Conservation (phyloP, 2,888 invertebrate genomes). For the Alsophila aescularia region DNA sequence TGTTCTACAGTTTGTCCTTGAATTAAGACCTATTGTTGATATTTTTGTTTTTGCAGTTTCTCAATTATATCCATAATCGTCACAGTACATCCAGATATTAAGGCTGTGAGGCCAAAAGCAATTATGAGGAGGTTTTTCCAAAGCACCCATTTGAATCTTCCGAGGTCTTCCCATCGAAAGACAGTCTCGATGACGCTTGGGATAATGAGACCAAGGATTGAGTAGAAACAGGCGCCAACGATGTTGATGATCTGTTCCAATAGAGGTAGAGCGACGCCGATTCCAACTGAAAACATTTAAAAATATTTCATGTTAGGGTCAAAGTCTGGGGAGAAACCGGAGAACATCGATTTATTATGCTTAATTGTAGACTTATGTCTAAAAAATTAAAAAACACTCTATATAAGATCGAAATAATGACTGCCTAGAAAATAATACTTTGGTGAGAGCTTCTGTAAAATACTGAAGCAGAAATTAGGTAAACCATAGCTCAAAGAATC, state of each 20-base stretch:
- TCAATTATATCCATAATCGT: slow-evolving; percentile 70
- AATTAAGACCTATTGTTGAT: slow-evolving; percentile 3
- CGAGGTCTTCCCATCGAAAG: slow-evolving; percentile 88
- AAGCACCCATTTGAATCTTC: slow-evolving; percentile 87
- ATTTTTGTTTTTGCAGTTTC: slow-evolving; percentile 51
- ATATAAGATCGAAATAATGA: too few relatives aligned
- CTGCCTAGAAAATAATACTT: too few relatives aligned
- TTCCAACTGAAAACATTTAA: slow-evolving; percentile 61
- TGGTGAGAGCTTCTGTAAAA: too few relatives aligned
- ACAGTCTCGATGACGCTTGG: slow-evolving; percentile 90
- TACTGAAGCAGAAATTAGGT: too few relatives aligned
- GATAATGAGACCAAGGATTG: slow-evolving; percentile 89
- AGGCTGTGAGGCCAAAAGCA: slow-evolving; percentile 85
- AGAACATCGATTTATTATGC: too few relatives aligned
- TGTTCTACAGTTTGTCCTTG: not conserved
- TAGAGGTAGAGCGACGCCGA: slow-evolving; percentile 76
- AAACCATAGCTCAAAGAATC: too few relatives aligned
- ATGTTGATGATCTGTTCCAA: slow-evolving; percentile 79
- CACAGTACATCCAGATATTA: slow-evolving; percentile 86
- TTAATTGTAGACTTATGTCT: too few relatives aligned
- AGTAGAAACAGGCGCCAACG: slow-evolving; percentile 85
- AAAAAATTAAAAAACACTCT: too few relatives aligned
- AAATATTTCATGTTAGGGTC: too few relatives aligned
- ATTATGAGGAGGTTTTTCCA: slow-evolving; percentile 87
- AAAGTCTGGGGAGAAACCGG: too few relatives aligned